Evolutionary conservation across 30 jellyfish, hydroid and myxozoan genomes (phyloP).

Genomic region (Aurelia coerulea): DNA sequence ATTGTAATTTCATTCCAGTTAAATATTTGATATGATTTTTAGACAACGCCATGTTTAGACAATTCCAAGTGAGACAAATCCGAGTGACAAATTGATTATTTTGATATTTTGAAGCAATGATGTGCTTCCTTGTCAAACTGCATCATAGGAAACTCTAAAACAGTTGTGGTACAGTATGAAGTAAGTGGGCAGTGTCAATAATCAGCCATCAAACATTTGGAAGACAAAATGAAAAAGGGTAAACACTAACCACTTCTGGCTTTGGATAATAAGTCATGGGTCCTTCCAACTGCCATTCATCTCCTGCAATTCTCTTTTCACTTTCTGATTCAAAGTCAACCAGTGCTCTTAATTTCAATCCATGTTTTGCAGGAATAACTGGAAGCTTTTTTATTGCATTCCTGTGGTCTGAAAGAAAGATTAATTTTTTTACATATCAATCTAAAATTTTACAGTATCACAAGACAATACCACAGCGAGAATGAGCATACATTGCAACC

Average conservation of each 20-base stretch:
- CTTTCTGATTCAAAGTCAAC: slow-evolving; percentile 67
- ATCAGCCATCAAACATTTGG: too few relatives aligned
- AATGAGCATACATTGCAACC: not conserved
- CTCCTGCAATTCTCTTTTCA: slow-evolving; percentile 85
- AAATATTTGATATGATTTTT: too few relatives aligned
- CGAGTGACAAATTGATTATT: too few relatives aligned
- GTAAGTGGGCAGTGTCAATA: too few relatives aligned
- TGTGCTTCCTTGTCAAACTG: not conserved
- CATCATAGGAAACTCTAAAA: not conserved
- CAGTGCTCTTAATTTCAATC: slow-evolving; percentile 87
- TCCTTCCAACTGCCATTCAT: slow-evolving; percentile 97
- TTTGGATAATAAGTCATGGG: slow-evolving; percentile 96
- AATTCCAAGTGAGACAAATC: too few relatives aligned
- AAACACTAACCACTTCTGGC: slow-evolving; percentile 83
- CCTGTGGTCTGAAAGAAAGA: slow-evolving; percentile 45
- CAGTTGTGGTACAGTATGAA: too few relatives aligned
- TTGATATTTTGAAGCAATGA: too few relatives aligned
- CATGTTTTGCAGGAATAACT: slow-evolving; percentile 77
- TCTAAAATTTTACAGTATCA: not conserved
- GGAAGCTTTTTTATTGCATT: slow-evolving; percentile 87
- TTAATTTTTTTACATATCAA: not conserved
- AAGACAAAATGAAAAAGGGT: not conserved
- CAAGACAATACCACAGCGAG: not conserved
- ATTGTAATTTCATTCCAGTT: too few relatives aligned
- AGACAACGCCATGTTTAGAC: too few relatives aligned